phyloP scores from a whole-genome alignment of 2,888 invertebrate genomes.

The Amblyteles armatorius region DNA sequence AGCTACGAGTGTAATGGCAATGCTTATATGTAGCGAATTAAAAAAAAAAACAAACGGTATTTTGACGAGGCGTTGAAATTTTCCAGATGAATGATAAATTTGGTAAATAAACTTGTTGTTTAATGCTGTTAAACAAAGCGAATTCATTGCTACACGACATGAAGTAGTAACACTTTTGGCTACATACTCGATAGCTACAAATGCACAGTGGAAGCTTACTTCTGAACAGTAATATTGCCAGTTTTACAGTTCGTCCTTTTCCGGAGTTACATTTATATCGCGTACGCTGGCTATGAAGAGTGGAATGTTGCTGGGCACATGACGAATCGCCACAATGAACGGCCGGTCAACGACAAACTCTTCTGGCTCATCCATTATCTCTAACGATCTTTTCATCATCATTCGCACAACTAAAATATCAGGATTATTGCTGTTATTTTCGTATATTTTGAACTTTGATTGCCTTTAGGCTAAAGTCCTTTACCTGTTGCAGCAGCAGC shows the following conservation, averaged over 20 bases:
- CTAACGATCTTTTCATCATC: constrained; percentile 73
- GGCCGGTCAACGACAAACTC: constrained; percentile 83
- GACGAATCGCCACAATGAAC: constrained; percentile 81
- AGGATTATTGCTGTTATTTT: background rate
- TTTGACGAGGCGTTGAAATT: constrained; percentile 4
- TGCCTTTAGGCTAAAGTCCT: background rate
- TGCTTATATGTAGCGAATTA: background rate
- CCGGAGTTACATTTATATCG: constrained; percentile 70
- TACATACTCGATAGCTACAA: background rate
- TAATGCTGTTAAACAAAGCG: constrained; percentile 23
- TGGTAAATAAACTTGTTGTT: constrained; percentile 28
- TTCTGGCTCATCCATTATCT: constrained; percentile 68
- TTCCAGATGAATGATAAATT: constrained; percentile 27
- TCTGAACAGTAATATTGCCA: background rate
- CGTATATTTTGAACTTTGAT: background rate
- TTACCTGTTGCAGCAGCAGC: constrained; percentile 86
- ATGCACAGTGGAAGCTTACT: background rate
- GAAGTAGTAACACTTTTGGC: background rate
- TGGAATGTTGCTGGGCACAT: constrained; percentile 77
- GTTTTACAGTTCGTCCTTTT: constrained; percentile 78
- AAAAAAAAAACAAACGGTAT: background rate
- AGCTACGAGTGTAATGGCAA: constrained; percentile 7
- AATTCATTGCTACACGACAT: background rate
- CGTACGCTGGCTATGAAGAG: constrained; percentile 80
- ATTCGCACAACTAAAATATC: constrained; percentile 74